phyloP scores from a whole-genome alignment of 2,888 invertebrate species.

The Operophtera brumata region DNA sequence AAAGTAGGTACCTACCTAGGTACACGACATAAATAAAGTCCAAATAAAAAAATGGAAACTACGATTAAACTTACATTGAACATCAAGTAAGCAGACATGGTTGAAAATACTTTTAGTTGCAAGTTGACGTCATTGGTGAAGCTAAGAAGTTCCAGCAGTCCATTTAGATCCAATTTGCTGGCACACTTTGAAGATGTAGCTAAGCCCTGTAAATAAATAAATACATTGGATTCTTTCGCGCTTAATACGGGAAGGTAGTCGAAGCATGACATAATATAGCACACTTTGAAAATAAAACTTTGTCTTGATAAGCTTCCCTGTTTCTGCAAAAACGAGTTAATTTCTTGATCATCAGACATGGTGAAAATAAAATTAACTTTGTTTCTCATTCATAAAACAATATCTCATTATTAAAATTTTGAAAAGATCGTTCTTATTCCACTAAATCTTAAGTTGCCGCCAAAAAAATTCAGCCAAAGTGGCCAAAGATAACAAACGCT shows the following conservation, averaged over 20 bases:
- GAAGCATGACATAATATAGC: not conserved
- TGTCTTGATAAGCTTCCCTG: constrained; percentile 5
- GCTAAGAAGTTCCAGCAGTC: constrained; percentile 49
- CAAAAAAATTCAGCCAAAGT: not conserved
- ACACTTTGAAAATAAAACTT: constrained; percentile 7
- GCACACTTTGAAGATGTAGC: constrained; percentile 29
- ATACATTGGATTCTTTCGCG: not conserved
- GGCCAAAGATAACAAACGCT: no score
- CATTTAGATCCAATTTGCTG: constrained; percentile 40
- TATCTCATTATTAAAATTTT: no score
- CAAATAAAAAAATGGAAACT: not conserved
- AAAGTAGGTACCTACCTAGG: not conserved
- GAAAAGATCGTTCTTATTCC: no score
- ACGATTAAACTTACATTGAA: constrained; percentile 49
- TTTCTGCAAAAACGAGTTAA: constrained; percentile 3
- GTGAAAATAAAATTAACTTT: no score
- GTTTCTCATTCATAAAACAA: no score
- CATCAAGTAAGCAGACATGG: constrained; percentile 51
- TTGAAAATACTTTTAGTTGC: constrained; percentile 53
- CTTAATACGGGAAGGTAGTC: no score
- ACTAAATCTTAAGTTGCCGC: not conserved
- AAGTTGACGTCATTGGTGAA: constrained; percentile 45
- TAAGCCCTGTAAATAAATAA: constrained; percentile 35
- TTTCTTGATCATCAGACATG: constrained; percentile 11
- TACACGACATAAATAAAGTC: not conserved